Percentiles rank a stretch among this genome's conserved stretches.
These are phyloP conservation scores for Narcine bancroftii DNA, from an alignment of 2,113 vertebrate genomes.

Conservation along the genomic window DNA sequence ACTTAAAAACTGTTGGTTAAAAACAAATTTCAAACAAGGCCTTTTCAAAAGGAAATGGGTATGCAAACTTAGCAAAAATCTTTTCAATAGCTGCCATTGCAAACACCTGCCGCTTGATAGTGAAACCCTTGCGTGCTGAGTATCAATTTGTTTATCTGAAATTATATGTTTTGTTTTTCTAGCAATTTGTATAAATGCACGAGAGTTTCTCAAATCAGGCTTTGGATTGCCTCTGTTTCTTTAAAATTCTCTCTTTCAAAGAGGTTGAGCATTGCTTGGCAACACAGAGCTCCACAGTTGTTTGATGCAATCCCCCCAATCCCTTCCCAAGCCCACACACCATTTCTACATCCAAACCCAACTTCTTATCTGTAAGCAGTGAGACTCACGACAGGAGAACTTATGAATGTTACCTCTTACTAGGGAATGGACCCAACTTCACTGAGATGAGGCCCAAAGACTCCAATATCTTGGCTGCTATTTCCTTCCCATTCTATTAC, in stretches of 20 bases:
- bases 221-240: neutral
- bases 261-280: neutral
- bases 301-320: too few species aligned
- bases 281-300: neutral
- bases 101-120: conserved; percentile 22
- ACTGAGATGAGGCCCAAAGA: neutral
- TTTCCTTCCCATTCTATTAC: neutral
- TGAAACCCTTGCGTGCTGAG: conserved; percentile 9
- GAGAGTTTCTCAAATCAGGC: neutral
- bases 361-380: too few species aligned
- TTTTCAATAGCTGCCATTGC: conserved; percentile 15
- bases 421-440: neutral
- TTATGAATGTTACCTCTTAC: too few species aligned
- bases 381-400: too few species aligned
- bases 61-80: neutral
- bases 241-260: neutral
- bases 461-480: neutral
- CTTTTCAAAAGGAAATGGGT: neutral
- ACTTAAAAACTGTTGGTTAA: neutral
- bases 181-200: neutral
- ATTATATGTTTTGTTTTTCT: neutral
- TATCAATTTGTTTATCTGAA: conserved; percentile 30
- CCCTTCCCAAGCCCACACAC: too few species aligned
- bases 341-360: too few species aligned
- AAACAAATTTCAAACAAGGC: neutral